These are phyloP conservation scores for Larimichthys polyactis DNA, from an alignment of 2,113 vertebrate genomes.

Conservation along the genomic window DNA sequence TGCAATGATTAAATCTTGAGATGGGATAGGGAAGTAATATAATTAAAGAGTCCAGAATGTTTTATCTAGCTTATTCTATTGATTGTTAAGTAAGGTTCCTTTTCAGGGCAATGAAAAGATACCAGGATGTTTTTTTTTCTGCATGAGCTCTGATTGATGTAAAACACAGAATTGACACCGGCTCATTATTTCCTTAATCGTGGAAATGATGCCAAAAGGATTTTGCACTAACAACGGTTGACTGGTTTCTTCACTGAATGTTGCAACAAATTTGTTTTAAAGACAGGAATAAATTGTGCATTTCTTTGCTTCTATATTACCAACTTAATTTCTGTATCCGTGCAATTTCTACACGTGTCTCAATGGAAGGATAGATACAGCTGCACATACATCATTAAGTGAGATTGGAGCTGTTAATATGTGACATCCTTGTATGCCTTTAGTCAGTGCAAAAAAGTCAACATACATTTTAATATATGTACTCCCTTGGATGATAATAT, in stretches of 20 bases:
- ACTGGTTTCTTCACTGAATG: conserved; percentile 18
- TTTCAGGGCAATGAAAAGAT: conserved; percentile 4
- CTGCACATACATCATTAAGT: conserved; percentile 8
- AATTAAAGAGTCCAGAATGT: conserved; percentile 51
- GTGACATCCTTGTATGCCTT: conserved; percentile 43
- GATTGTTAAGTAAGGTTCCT: conserved; percentile 24
- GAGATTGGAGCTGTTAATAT: conserved; percentile 23
- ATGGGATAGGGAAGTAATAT: conserved; percentile 19
- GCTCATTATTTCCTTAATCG: conserved; percentile 40
- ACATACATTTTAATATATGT: conserved; percentile 54
- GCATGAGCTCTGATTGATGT: conserved; percentile 24
- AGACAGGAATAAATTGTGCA: not conserved
- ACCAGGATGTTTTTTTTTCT: not conserved
- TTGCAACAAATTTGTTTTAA: conserved; percentile 33
- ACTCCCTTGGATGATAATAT: conserved; percentile 45
- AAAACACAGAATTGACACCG: not conserved
- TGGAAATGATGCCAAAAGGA: conserved; percentile 17
- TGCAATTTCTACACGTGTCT: not conserved
- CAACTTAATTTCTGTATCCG: not conserved
- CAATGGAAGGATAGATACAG: not conserved
- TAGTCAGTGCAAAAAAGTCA: conserved; percentile 49
- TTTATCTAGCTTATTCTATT: conserved; percentile 40
- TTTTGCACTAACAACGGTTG: not conserved
- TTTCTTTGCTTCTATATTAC: conserved; percentile 1
- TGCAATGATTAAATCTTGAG: conserved; percentile 47